Percentiles rank a stretch among this genome's conserved stretches.
These are phyloP conservation scores for Nomada ruficornis DNA, from an alignment of 2,888 invertebrate species.

Conservation along the genomic window DNA sequence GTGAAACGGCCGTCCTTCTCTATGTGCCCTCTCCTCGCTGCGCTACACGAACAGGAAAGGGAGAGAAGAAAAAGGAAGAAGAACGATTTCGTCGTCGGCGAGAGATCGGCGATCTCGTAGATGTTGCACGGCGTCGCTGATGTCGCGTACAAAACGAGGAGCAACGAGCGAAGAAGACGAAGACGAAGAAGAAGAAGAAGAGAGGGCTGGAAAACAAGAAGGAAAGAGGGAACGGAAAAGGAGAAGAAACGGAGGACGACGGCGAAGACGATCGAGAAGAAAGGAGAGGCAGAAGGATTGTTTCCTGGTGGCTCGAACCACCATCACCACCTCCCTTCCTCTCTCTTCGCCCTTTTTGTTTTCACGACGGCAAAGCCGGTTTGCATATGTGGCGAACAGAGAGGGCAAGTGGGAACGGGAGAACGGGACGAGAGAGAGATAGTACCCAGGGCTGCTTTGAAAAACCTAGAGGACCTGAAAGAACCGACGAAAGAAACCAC, in stretches of 20 bases:
- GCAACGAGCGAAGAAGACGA: slow-evolving; percentile 31
- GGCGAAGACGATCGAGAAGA: slow-evolving; percentile 52
- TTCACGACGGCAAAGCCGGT: slow-evolving; percentile 76
- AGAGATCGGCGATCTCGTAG: slow-evolving; percentile 72
- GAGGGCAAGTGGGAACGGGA: slow-evolving; percentile 24
- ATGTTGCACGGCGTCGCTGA: slow-evolving; percentile 72
- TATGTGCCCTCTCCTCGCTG: slow-evolving; percentile 11
- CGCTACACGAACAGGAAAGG: neutral
- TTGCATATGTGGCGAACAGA: slow-evolving; percentile 73
- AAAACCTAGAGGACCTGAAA: slow-evolving; percentile 39
- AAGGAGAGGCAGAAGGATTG: slow-evolving; percentile 68
- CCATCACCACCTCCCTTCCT: slow-evolving; percentile 15
- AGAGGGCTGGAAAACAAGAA: slow-evolving; percentile 50
- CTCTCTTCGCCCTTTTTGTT: slow-evolving; percentile 70
- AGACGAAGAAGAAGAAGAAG: slow-evolving; percentile 35
- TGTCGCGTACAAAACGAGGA: slow-evolving; percentile 68
- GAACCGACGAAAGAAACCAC: neutral
- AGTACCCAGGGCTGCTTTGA: slow-evolving; percentile 39
- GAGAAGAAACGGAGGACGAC: slow-evolving; percentile 47
- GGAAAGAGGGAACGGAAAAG: slow-evolving; percentile 13
- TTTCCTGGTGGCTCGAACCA: slow-evolving; percentile 74
- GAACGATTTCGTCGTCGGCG: slow-evolving; percentile 60
- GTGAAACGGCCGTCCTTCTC: slow-evolving; percentile 52
- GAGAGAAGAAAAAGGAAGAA: slow-evolving; percentile 29
- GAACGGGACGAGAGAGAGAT: slow-evolving; percentile 32